Evolutionary conservation across 1,140 invertebrate genomes (phyloP).

Genomic region (Pachypsylla venusta): DNA sequence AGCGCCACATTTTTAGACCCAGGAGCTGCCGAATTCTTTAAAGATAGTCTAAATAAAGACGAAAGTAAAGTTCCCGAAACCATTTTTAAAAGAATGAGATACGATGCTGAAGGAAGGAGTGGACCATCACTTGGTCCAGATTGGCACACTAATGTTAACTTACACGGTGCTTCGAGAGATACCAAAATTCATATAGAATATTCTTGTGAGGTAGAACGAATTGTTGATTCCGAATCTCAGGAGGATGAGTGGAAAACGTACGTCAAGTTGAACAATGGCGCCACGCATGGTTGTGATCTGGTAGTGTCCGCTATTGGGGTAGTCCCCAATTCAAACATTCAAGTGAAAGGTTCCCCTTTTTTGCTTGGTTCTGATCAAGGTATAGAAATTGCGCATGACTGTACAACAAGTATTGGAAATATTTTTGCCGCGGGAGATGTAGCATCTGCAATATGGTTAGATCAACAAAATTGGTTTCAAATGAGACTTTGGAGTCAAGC

Average conservation of each 20-base stretch:
- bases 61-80: conserved; percentile 17
- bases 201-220: conserved; percentile 46
- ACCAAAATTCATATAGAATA: conserved; percentile 43
- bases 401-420: conserved; percentile 61
- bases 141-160: conserved; percentile 62
- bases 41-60: conserved; percentile 32
- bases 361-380: conserved; percentile 51
- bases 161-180: conserved; percentile 30
- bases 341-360: conserved; percentile 35
- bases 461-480: conserved; percentile 81
- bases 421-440: conserved; percentile 93
- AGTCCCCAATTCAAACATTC: conserved; percentile 44
- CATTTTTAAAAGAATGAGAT: conserved; percentile 50
- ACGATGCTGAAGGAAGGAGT: conserved; percentile 35
- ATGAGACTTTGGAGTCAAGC: conserved; percentile 97
- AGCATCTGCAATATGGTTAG: conserved; percentile 62
- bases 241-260: conserved; percentile 48
- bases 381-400: conserved; percentile 66
- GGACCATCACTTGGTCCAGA: conserved; percentile 89
- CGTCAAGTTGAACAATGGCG: conserved; percentile 58
- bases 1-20: conserved; percentile 87
- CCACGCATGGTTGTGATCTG: conserved; percentile 70
- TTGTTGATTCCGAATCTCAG: conserved; percentile 26
- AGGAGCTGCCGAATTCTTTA: conserved; percentile 89
- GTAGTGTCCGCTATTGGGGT: conserved; percentile 94